Percentiles rank a stretch among this genome's conserved stretches.
Evolutionary conservation across 2,113 vertebrate genomes (phyloP).

Genomic region (Ursus arctos): DNA sequence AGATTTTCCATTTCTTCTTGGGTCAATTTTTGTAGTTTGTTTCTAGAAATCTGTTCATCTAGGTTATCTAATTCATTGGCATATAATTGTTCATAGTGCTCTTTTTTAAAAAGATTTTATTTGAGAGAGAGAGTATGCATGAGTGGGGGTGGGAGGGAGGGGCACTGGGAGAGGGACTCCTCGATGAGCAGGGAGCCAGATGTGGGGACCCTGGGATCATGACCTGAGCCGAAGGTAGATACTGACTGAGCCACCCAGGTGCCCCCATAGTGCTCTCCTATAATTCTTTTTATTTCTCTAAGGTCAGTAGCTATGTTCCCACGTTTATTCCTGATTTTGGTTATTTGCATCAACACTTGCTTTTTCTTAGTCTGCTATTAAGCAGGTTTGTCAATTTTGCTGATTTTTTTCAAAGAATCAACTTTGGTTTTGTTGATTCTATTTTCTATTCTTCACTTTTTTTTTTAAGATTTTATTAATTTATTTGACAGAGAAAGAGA

Average conservation of each 20-base stretch:
- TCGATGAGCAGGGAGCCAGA: too few relatives aligned
- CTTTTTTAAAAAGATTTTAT: background rate
- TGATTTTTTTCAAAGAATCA: background rate
- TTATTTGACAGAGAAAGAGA: too few relatives aligned
- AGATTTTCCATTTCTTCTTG: background rate
- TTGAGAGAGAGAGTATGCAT: too few relatives aligned
- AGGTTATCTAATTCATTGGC: background rate
- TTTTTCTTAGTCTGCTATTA: background rate
- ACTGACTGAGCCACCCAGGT: too few relatives aligned
- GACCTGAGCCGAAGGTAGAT: too few relatives aligned
- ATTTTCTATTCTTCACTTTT: background rate
- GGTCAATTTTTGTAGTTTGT: background rate
- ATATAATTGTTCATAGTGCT: background rate
- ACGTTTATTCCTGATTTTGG: background rate
- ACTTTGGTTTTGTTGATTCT: constrained; percentile 9
- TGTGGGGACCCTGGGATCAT: too few relatives aligned
- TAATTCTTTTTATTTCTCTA: background rate
- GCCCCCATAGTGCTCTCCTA: background rate
- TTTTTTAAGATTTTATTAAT: too few relatives aligned
- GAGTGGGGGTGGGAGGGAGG: too few relatives aligned
- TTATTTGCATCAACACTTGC: background rate
- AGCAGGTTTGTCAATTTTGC: background rate
- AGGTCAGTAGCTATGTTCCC: background rate
- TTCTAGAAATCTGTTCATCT: background rate
- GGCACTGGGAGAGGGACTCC: too few relatives aligned